Evolutionary conservation across 2,113 vertebrate genomes (phyloP).

Genomic region (Megaleporinus macrocephalus): DNA sequence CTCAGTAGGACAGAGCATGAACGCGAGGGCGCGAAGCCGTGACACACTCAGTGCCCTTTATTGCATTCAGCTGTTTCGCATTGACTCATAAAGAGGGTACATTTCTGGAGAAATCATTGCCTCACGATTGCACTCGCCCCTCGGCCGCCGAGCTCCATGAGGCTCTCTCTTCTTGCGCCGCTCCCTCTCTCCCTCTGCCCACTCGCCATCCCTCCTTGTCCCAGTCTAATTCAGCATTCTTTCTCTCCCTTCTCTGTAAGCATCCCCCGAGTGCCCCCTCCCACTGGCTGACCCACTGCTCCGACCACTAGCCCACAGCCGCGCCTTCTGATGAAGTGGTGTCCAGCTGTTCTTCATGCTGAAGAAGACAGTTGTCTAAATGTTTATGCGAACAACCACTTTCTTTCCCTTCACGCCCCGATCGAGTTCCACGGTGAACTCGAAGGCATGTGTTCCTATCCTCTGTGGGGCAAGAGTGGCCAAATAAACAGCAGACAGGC

Average conservation of each 20-base stretch:
- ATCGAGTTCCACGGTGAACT: slow-evolving; percentile 73
- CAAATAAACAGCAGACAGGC: slow-evolving; percentile 55
- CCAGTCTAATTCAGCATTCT: slow-evolving; percentile 38
- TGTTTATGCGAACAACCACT: slow-evolving; percentile 78
- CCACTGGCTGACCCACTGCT: slow-evolving; percentile 64
- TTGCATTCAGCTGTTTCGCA: slow-evolving; percentile 73
- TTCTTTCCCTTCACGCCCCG: slow-evolving; percentile 73
- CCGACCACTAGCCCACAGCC: slow-evolving; percentile 66
- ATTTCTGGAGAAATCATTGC: slow-evolving; percentile 72
- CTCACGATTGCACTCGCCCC: slow-evolving; percentile 70
- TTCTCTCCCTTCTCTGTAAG: slow-evolving; percentile 51
- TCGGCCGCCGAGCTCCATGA: slow-evolving; percentile 62
- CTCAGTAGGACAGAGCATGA: not conserved
- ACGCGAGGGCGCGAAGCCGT: slow-evolving; percentile 46
- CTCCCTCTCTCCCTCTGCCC: slow-evolving; percentile 47
- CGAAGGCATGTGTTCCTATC: slow-evolving; percentile 70
- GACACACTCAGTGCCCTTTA: slow-evolving; percentile 68
- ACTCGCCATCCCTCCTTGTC: slow-evolving; percentile 60
- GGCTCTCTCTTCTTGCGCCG: slow-evolving; percentile 52
- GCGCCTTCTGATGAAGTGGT: slow-evolving; percentile 62
- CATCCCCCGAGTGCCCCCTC: slow-evolving; percentile 37
- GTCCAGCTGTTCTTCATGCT: slow-evolving; percentile 82
- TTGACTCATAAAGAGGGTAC: slow-evolving; percentile 66
- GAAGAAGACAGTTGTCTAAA: slow-evolving; percentile 82
- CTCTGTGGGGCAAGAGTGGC: slow-evolving; percentile 54